phyloP scores from a whole-genome alignment of 1,140 invertebrate species.

The Pectinophora gossypiella region DNA sequence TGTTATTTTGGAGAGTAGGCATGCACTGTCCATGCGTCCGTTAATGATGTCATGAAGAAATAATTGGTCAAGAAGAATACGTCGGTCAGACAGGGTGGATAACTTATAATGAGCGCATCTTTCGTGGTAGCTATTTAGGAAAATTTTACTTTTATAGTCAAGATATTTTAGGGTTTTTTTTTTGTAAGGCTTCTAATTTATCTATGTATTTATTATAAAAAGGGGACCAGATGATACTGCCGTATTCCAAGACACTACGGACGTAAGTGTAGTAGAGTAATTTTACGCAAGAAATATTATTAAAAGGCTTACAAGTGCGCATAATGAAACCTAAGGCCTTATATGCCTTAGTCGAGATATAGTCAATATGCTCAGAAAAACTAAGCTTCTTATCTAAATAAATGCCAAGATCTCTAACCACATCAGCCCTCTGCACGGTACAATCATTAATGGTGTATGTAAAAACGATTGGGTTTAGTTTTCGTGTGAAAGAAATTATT shows the following conservation, averaged over 20 bases:
- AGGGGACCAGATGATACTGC: conserved; percentile 9
- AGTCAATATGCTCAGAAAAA: conserved; percentile 13
- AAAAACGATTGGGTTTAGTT: neutral
- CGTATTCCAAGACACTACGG: conserved; percentile 11
- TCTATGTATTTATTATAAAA: conserved; percentile 3
- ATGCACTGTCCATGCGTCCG: neutral
- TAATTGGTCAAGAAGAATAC: neutral
- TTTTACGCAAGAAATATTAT: conserved; percentile 1
- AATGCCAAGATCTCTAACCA: conserved; percentile 13
- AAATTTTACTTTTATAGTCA: neutral
- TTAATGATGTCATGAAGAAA: neutral
- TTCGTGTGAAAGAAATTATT: neutral
- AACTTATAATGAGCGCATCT: neutral
- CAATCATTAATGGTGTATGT: neutral
- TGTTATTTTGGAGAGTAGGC: neutral
- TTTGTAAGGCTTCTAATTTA: conserved; percentile 3
- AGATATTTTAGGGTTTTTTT: neutral
- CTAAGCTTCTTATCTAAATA: conserved; percentile 9
- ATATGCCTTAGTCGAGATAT: conserved; percentile 7
- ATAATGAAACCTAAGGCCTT: conserved; percentile 12
- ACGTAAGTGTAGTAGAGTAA: conserved; percentile 8
- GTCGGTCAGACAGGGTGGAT: neutral
- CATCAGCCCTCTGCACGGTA: neutral
- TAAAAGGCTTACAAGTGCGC: conserved; percentile 10
- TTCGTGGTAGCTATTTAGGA: neutral